A percentile compares a stretch with the other conserved stretches of the same genome.
phyloP scores from a whole-genome alignment of 1,140 invertebrate genomes.

The Calephelis nemesis region DNA sequence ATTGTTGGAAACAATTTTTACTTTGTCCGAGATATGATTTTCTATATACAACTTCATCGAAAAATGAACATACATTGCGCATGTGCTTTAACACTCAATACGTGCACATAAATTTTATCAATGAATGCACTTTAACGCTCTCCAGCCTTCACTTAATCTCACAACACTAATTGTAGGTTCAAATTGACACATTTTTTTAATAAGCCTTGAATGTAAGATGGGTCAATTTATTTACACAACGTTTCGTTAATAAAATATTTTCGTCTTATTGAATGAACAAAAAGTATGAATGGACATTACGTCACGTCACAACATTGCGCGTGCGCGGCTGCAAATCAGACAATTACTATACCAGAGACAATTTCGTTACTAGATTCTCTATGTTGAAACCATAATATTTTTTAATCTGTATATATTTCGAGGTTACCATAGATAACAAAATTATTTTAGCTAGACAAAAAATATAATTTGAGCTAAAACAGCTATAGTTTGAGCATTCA shows the following conservation, averaged over 20 bases:
- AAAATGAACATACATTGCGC: constrained; percentile 51
- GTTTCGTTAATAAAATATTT: constrained; percentile 61
- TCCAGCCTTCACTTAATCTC: constrained; percentile 40
- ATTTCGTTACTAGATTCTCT: not conserved
- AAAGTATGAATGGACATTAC: constrained; percentile 78
- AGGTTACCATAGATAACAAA: not conserved
- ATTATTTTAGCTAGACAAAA: no score
- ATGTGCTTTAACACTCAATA: constrained; percentile 55
- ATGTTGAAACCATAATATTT: not conserved
- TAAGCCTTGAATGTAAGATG: constrained; percentile 39
- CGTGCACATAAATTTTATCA: constrained; percentile 61
- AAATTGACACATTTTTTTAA: constrained; percentile 18
- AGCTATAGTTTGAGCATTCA: no score
- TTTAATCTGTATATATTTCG: not conserved
- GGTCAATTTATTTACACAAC: constrained; percentile 52
- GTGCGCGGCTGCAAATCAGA: constrained; percentile 57
- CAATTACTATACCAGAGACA: constrained; percentile 29
- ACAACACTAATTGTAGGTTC: constrained; percentile 32
- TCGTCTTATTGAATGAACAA: constrained; percentile 70
- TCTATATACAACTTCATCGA: constrained; percentile 19
- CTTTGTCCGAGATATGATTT: constrained; percentile 31
- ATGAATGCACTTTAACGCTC: constrained; percentile 62
- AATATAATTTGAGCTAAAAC: no score
- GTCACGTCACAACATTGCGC: constrained; percentile 74
- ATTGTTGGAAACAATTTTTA: constrained; percentile 24